phyloP scores from a whole-genome alignment of 2,113 vertebrate genomes.

The Arothron firmamentum region DNA sequence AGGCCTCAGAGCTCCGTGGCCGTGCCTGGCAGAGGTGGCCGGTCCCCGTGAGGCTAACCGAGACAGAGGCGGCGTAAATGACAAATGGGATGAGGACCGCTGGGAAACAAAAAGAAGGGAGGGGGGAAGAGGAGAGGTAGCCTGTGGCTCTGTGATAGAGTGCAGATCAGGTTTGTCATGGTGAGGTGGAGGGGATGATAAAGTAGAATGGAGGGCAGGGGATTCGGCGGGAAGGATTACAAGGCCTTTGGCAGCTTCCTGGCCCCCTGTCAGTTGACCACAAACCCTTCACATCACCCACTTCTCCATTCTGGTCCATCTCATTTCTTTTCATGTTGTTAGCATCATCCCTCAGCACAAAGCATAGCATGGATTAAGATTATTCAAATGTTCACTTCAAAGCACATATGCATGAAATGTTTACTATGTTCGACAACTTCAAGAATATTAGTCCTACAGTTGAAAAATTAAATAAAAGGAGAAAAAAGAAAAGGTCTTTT shows the following conservation, averaged over 20 bases:
- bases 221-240: conserved; percentile 37
- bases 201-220: conserved; percentile 25
- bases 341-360: neutral
- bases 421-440: no score
- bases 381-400: conserved; percentile 44
- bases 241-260: conserved; percentile 45
- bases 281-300: neutral
- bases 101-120: conserved; percentile 28
- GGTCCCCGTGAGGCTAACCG: conserved; percentile 30
- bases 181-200: conserved; percentile 48
- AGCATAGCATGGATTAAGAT: conserved; percentile 31
- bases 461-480: no score
- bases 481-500: no score
- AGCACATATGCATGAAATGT: neutral
- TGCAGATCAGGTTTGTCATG: conserved; percentile 68
- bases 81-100: conserved; percentile 42
- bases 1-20: conserved; percentile 24
- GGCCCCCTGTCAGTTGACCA: conserved; percentile 36
- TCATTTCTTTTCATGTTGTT: no score
- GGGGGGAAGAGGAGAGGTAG: conserved; percentile 33
- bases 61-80: conserved; percentile 30
- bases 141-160: conserved; percentile 59
- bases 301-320: no score
- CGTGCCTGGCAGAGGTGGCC: conserved; percentile 25
- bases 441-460: no score